Evolutionary conservation across 1,140 invertebrate species (phyloP).

Genomic region (Cotesia glomerata): DNA sequence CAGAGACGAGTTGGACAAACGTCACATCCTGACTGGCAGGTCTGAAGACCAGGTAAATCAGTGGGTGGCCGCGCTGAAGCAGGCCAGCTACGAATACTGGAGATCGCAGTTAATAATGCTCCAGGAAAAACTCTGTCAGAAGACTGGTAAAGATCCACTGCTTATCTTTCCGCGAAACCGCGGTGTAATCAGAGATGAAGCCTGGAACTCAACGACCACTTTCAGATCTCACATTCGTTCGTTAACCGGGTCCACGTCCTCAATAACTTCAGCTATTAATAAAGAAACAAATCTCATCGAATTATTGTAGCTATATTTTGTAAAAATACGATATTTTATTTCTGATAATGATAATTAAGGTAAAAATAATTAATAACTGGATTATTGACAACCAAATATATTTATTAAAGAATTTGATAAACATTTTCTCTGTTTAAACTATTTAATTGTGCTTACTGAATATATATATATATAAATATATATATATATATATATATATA

Average conservation of each 20-base stretch:
- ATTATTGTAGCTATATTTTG: conserved; percentile 15
- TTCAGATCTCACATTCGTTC: conserved; percentile 57
- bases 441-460: conserved; percentile 13
- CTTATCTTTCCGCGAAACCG: conserved; percentile 70
- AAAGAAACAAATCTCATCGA: conserved; percentile 27
- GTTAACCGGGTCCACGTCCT: conserved; percentile 11
- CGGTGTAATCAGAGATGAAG: conserved; percentile 59
- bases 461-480: too few relatives aligned
- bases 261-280: neutral
- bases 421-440: neutral
- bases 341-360: neutral
- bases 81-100: conserved; percentile 70
- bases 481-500: too few relatives aligned
- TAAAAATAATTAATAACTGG: neutral
- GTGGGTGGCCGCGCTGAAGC: conserved; percentile 68
- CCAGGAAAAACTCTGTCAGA: conserved; percentile 66
- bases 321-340: neutral
- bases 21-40: conserved; percentile 70
- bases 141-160: conserved; percentile 71
- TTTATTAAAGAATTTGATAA: conserved; percentile 2
- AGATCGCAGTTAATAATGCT: conserved; percentile 65
- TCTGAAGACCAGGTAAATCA: conserved; percentile 68
- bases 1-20: conserved; percentile 71
- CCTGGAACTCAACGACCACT: conserved; percentile 48
- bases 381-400: conserved; percentile 11